Evolutionary conservation across 1,140 invertebrate genomes (phyloP), one percentile per base, ranked within the genome.

Genomic region (Littorina saxatilis): DNA sequence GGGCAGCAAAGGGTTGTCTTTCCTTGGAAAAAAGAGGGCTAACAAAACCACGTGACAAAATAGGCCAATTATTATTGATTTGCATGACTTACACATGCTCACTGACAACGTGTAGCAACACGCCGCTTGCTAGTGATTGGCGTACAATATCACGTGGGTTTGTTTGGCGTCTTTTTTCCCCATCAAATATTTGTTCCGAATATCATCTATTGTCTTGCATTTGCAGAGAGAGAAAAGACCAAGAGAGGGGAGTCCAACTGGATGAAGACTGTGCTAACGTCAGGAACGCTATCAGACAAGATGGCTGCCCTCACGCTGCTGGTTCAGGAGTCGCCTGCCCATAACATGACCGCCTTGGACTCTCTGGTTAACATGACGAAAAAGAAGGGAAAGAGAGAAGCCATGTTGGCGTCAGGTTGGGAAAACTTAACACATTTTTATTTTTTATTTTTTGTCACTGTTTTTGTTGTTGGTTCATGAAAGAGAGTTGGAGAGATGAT

Each of bases 241-340:
- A 90, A 90, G 55, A 91, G 91, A 52, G 92, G 92, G 40, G 92
- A 94, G 82, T 88, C 90, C 37, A 84, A 87, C 20, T 98, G 97
- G 97, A 94, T 97, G 80, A 95, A 95, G 85, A 97, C 96, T 27
- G 95, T 98, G 9, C 92, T 97, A 68, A 93, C 94, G 35, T 95
- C 95, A 85, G 97, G 97, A 68, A 97, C 97, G 11, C 94, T 95
- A 1, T 94, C 94, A 1, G 98, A 99, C 92, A 97, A 96, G 93
- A 94, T 98, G 66, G 97, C 97, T 40, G 97, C 97, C 1, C 94
- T 95, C 68, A 96, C 96, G 37, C 92, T 98, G 13, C 91, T 96
- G 27, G 95, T 98, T 79, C 96, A 98, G 94, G 95, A 98, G 87
- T 96, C 96, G 87, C 96, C 97, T 1, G 93, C 98, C 39, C 95